Base-by-base conservation (phyloP, 2,888 invertebrate species). In the Crossocerus cetratus region DNA sequence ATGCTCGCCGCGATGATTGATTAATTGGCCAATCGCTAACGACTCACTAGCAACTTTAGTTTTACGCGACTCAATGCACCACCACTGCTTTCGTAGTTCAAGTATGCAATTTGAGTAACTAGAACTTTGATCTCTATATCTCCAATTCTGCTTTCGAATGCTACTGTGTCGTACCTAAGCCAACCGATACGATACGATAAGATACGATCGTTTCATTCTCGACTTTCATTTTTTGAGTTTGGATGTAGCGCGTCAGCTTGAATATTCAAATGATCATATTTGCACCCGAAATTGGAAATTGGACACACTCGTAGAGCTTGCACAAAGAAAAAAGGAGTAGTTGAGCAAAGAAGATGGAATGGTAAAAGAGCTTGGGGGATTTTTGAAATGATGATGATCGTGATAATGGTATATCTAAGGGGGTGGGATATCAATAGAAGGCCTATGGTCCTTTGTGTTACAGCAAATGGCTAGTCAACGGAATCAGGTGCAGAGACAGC, bases 381-480 rank as follows among this genome's bases (percentile, higher is more conserved):
- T 83, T 74, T 83, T 85, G 73, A 84, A 79, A 77, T 84, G 80
- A 80, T 77, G 78, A 77, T 84, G 80, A 80, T 77, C 73, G 73
- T 85, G 76, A 84, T 65, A 32, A 59, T 79, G 78, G 81, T 83
- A 64, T 83, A 80, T 81, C 73, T 83, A 85, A 86, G 83, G 87
- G 86, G 86, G 84, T 85, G 85, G 86, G 85, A 87, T 88, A 86
- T 86, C 88, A 90, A 89, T 89, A 86, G 89, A 89, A 88, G 89
- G 87, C 87, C 87, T 84, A 84, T 89, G 90, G 88, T 88, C 86
- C 86, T 90, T 90, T 90, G 89, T 90, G 91, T 93, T 93, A 88
- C 92, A 96, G 93, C 96, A 96, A 92, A 94, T 96, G 94, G 96
- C 96, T 88, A 95, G 95, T 91, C 96, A 96, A 92, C 94, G 96